These are phyloP conservation scores for Adelges cooleyi DNA, from an alignment of 1,140 invertebrate genomes.

Conservation along the genomic window DNA sequence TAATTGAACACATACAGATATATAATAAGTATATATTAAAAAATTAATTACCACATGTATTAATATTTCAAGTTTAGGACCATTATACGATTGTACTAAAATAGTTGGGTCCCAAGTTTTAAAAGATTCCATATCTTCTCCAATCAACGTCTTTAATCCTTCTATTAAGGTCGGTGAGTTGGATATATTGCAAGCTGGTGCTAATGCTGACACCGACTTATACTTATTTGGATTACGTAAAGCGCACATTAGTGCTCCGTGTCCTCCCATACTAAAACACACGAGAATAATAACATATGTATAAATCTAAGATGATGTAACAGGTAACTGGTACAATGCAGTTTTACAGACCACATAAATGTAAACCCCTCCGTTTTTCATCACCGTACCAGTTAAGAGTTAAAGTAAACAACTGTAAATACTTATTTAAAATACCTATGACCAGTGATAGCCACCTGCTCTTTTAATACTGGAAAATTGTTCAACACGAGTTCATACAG, in stretches of 20 bases:
- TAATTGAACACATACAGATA: background rate
- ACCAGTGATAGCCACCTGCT: conserved; percentile 68
- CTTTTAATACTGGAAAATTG: conserved; percentile 54
- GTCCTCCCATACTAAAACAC: conserved; percentile 82
- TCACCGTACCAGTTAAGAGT: background rate
- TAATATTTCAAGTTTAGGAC: conserved; percentile 69
- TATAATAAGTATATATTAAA: background rate
- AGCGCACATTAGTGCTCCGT: conserved; percentile 85
- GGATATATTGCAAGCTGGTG: conserved; percentile 85
- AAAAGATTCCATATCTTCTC: conserved; percentile 54
- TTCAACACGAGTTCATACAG: conserved; percentile 62
- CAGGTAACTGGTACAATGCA: background rate
- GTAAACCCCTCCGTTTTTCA: background rate
- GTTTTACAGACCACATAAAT: background rate
- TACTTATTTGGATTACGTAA: conserved; percentile 86
- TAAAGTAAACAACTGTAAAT: too few relatives aligned
- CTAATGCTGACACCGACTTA: conserved; percentile 87
- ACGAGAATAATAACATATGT: background rate
- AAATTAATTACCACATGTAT: conserved; percentile 86
- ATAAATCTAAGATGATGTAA: too few relatives aligned
- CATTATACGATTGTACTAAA: conserved; percentile 70
- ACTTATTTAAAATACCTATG: conserved; percentile 50
- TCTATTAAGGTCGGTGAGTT: conserved; percentile 46
- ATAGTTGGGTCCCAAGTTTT: conserved; percentile 79
- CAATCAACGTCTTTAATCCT: conserved; percentile 83